Conservation (phyloP, 1,140 invertebrate species). For the Plectrocnemia conspersa region DNA sequence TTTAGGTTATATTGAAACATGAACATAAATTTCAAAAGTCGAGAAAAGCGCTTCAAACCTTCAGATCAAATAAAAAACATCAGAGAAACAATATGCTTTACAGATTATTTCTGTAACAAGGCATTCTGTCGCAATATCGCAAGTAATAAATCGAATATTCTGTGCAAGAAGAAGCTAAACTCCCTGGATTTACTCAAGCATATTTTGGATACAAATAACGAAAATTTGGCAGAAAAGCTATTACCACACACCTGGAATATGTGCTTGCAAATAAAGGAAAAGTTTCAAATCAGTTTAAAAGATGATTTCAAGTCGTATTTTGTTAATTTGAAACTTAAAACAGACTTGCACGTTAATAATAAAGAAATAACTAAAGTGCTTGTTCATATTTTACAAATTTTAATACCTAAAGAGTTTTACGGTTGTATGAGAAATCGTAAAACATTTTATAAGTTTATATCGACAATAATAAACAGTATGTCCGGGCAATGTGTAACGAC, state of each 20-base stretch:
- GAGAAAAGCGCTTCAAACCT: no score
- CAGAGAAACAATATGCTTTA: constrained; percentile 24
- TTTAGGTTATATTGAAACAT: no score
- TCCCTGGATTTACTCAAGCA: constrained; percentile 14
- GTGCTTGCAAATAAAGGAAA: constrained; percentile 2
- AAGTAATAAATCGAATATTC: constrained; percentile 29
- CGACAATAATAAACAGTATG: constrained; percentile 43
- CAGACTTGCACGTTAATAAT: constrained; percentile 1
- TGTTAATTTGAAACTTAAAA: constrained; percentile 11
- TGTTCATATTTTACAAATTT: constrained; percentile 36
- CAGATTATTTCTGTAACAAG: constrained; percentile 31
- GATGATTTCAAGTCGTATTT: constrained; percentile 20
- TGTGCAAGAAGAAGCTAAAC: constrained; percentile 13
- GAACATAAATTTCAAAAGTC: no score
- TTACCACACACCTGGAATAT: constrained; percentile 12
- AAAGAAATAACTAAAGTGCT: constrained; percentile 15
- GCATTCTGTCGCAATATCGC: constrained; percentile 18
- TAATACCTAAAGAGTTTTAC: constrained; percentile 41
- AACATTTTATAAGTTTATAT: constrained; percentile 41
- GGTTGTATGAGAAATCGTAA: constrained; percentile 42
- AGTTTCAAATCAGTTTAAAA: constrained; percentile 18
- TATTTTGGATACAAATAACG: constrained; percentile 8
- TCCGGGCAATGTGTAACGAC: constrained; percentile 41
- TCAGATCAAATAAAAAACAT: no score
- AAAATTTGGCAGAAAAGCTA: constrained; percentile 2